A percentile compares a stretch with the other conserved stretches of the same genome.
These are phyloP conservation scores for Tenebrio molitor DNA, from an alignment of 1,140 invertebrate genomes.

Conservation along the genomic window DNA sequence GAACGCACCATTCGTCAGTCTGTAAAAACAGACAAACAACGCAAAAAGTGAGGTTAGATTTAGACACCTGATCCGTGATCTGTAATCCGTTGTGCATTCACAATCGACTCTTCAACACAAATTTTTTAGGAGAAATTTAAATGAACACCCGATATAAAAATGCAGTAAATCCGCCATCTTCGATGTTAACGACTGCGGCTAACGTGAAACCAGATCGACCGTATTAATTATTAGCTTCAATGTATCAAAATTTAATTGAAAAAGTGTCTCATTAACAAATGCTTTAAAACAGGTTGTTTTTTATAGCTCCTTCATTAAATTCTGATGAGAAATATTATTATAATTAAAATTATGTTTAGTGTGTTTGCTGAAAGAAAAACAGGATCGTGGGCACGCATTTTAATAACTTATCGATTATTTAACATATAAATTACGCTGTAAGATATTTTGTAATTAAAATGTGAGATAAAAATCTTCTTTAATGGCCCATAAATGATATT, in stretches of 20 bases:
- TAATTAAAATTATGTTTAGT: constrained; percentile 44
- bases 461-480: constrained; percentile 50
- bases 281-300: constrained; percentile 37
- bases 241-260: constrained; percentile 44
- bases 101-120: too few species aligned
- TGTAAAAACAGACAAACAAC: too few species aligned
- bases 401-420: constrained; percentile 54
- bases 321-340: constrained; percentile 43
- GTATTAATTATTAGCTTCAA: constrained; percentile 20
- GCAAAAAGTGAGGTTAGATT: too few species aligned
- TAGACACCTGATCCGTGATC: too few species aligned
- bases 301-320: constrained; percentile 44
- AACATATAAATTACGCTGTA: constrained; percentile 49
- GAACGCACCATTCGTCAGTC: too few species aligned
- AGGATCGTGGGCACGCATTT: constrained; percentile 50
- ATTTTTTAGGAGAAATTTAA: too few species aligned
- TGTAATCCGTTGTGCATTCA: too few species aligned
- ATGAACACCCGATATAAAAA: too few species aligned
- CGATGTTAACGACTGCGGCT: too few species aligned
- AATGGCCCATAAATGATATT: constrained; percentile 54
- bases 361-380: constrained; percentile 44
- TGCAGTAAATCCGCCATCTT: too few species aligned
- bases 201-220: neutral
- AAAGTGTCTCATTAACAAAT: constrained; percentile 42
- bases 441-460: constrained; percentile 53